A percentile compares a stretch with the other conserved stretches of the same genome.
Evolutionary conservation across 1,140 invertebrate species (phyloP).

Genomic region (Adelges cooleyi): DNA sequence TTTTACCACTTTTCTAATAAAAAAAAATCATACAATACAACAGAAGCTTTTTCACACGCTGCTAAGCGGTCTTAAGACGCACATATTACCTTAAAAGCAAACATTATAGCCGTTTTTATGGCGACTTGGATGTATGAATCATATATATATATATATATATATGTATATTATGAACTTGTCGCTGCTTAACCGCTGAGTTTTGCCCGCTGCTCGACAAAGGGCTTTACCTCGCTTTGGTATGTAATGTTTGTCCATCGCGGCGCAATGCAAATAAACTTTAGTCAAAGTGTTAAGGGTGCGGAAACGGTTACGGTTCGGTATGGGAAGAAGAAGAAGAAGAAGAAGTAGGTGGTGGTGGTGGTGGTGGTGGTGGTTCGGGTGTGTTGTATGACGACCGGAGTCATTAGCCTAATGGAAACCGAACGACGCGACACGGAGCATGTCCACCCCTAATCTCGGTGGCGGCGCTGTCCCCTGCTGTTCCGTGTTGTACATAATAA

Average conservation of each 20-base stretch:
- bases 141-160: too few species aligned
- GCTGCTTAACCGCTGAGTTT: not conserved
- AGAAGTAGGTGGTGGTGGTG: not conserved
- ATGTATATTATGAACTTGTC: too few species aligned
- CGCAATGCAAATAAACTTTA: slow-evolving; percentile 1
- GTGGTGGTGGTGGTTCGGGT: not conserved
- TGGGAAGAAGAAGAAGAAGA: not conserved
- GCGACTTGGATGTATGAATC: too few species aligned
- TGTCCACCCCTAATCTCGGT: slow-evolving; percentile 16
- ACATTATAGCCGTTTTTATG: too few species aligned
- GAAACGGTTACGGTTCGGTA: not conserved
- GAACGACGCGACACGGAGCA: not conserved
- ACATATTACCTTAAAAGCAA: too few species aligned
- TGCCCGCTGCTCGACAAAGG: not conserved
- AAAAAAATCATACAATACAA: too few species aligned
- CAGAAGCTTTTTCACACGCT: too few species aligned
- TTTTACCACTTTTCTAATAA: too few species aligned
- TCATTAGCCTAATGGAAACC: slow-evolving; percentile 28
- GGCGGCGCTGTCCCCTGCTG: not conserved
- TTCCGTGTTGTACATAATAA: not conserved
- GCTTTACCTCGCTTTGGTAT: not conserved
- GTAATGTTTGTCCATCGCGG: not conserved
- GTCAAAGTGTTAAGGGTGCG: slow-evolving; percentile 2
- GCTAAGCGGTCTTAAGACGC: too few species aligned
- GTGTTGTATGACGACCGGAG: not conserved